Base-by-base conservation (phyloP, 2,797 vertebrate species). In the Astyanax mexicanus region DNA sequence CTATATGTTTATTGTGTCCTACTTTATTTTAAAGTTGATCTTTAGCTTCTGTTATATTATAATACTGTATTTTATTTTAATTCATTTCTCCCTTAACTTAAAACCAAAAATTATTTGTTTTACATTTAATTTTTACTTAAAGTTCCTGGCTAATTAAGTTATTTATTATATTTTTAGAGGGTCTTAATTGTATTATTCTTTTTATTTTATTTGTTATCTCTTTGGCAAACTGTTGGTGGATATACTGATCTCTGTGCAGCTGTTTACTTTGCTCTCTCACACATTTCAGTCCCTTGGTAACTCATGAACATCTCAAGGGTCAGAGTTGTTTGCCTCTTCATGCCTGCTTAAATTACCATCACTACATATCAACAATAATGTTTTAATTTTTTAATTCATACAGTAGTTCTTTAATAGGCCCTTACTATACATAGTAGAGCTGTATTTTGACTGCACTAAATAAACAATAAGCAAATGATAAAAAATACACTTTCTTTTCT, bases 341-440 rank as follows among this genome's bases (percentile, higher is more conserved):
- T 1, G n/a, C 3, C 9, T 23, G 19, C 10, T n/a, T 47, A 47
- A 6, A 47, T 17, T 49, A 35, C 37, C 32, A 40, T 11, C 4
- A 40, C 13, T 2, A 40, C 13, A 40, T 40, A 12, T 9, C 40
- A 40, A 40, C 11, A 40, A 1, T 13, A 1, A 12, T 11, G 1
- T 12, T 1, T 40, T 3, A 12, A 11, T 40, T 10, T 9, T 40
- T 40, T 40, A 11, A 1, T 38, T 35, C 35, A 35, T 9, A 37
- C 37, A 38, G 37, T 9, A 10, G 1, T 38, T 4, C 1, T 38
- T 9, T 38, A 38, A 38, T 38, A 4, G 37, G 10, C 1, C 6
- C 3, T 1, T 38, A 1, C 7, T 9, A 10, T 4, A 1, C 5
- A 1, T 1, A 3, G n/a, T n/a, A n/a, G n/a, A n/a, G n/a, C n/a